Base-by-base conservation (phyloP, 2,113 vertebrate genomes). In the Channa argus region DNA sequence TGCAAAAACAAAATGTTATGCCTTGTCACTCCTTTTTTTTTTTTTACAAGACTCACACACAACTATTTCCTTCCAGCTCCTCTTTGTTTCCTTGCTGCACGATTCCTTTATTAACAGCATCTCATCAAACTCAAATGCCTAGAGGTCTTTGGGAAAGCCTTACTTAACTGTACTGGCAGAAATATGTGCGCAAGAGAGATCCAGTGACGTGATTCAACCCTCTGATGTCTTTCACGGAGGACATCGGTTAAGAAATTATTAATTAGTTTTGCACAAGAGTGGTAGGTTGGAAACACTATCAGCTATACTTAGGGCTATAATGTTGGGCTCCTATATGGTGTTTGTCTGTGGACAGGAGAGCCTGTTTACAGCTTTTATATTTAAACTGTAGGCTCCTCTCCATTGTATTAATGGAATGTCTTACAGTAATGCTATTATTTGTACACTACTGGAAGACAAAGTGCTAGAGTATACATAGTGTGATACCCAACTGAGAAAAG, bases 211-310 rank as follows among this genome's bases (percentile, higher is more conserved):
- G 80, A 62, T 88, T 79, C 76, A 84, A 88, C 84, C 76, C 79
- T 82, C 63, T 86, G 86, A 91, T 85, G 91, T 91, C 73, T 89
- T 84, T 93, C 89, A 89, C 87, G 44, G 87, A 91, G 88, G 89
- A 94, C 88, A 91, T 91, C 76, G 84, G 87, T 86, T 91, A 73
- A 93, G 91, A 94, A 93, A 93, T 94, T 92, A 93, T 94, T 92
- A 88, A 93, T 92, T 92, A 90, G 87, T 89, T 88, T 82, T 91
- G 91, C 89, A 88, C 88, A 91, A 85, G 85, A 91, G 84, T 87
- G 87, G 77, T 82, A 82, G 84, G 83, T 80, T 85, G 77, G 86
- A 88, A 90, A 92, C 90, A 88, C 74, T 89, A 86, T 84, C 71
- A 84, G 85, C 87, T 88, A 81, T 79, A 87, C 80, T 88, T 82